Conservation (phyloP, 2,888 invertebrate species). For the Acronicta alni region DNA sequence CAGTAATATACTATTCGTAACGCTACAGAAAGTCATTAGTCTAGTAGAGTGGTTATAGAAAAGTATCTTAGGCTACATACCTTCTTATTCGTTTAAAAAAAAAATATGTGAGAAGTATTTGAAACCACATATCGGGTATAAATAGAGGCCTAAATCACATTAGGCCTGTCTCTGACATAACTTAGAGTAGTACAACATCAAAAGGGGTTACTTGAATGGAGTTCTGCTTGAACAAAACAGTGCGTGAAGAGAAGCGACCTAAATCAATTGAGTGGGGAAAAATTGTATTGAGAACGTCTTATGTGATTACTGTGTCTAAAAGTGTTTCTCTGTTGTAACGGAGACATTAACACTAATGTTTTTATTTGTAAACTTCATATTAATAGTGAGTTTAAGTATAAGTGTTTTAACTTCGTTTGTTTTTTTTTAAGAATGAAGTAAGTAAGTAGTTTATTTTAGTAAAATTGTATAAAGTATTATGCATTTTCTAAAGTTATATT, state of each 20-base stretch:
- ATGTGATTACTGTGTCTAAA: constrained; percentile 16
- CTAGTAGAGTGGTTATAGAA: no score
- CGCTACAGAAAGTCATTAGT: no score
- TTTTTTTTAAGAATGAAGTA: no score
- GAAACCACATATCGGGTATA: constrained; percentile 3
- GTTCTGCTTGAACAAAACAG: constrained; percentile 45
- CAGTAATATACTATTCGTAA: neutral
- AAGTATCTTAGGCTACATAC: no score
- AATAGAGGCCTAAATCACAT: constrained; percentile 36
- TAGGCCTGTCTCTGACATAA: constrained; percentile 40
- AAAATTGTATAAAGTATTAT: no score
- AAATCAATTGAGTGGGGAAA: constrained; percentile 47
- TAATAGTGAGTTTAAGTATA: no score
- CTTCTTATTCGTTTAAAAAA: constrained; percentile 18
- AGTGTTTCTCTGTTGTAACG: constrained; percentile 11
- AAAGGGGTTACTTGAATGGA: constrained; percentile 48
- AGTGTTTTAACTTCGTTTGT: no score
- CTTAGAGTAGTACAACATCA: constrained; percentile 47
- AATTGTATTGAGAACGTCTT: constrained; percentile 38
- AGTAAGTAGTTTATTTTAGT: no score
- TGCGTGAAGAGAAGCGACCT: constrained; percentile 45
- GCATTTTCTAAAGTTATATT: no score
- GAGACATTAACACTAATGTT: no score
- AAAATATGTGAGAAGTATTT: constrained; percentile 12
- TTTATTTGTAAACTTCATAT: no score